phyloP scores from a whole-genome alignment of 2,113 vertebrate genomes.

The Cyprinodon brontotheroides region DNA sequence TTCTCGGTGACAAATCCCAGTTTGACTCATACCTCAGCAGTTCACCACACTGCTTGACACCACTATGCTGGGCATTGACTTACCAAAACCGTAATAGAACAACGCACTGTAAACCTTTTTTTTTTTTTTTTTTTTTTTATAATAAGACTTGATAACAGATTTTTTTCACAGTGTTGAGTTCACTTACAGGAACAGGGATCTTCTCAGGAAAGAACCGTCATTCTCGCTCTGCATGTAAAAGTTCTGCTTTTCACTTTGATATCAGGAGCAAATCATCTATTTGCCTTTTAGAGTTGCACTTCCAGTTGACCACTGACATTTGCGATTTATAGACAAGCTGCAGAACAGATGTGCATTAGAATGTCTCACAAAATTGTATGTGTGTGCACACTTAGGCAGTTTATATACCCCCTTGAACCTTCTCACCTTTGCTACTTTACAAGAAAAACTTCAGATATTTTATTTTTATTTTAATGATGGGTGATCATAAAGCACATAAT shows the following conservation, averaged over 20 bases:
- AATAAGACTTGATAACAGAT: background rate
- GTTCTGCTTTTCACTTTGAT: conserved; percentile 72
- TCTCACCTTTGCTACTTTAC: background rate
- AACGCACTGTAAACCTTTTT: background rate
- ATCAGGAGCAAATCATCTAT: conserved; percentile 30
- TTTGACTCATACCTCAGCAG: conserved; percentile 11
- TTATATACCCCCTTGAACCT: background rate
- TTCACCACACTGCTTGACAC: background rate
- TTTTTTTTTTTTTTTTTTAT: background rate
- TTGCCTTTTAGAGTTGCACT: conserved; percentile 18
- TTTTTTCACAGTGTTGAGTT: conserved; percentile 45
- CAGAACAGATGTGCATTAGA: conserved; percentile 1
- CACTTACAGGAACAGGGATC: conserved; percentile 70
- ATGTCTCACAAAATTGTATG: background rate
- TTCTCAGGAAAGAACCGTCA: conserved; percentile 54
- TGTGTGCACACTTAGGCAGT: background rate
- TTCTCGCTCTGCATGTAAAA: conserved; percentile 28
- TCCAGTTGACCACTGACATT: conserved; percentile 21
- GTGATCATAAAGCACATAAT: background rate
- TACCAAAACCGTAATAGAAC: background rate
- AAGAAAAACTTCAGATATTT: background rate
- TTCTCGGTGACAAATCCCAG: conserved; percentile 10
- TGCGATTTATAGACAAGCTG: background rate
- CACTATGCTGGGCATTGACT: conserved; percentile 5
- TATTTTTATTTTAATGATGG: background rate